These are phyloP conservation scores for Dasysyrphus tricinctus DNA, from an alignment of 2,888 invertebrate species.

Conservation along the genomic window DNA sequence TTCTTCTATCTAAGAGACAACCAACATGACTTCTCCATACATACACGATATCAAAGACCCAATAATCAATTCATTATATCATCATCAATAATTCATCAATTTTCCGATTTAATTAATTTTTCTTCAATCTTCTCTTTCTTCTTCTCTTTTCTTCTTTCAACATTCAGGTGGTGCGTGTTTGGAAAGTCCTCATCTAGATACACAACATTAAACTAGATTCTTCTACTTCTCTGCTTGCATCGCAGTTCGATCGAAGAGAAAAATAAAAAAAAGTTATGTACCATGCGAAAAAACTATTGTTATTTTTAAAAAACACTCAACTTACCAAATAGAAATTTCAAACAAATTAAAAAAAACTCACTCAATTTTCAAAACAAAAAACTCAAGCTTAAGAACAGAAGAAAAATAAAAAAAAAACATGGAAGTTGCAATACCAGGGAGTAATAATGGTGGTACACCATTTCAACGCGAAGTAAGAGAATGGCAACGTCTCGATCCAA, in stretches of 20 bases:
- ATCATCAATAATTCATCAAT: conserved; percentile 75
- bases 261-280: conserved; percentile 24
- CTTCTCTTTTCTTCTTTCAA: conserved; percentile 1
- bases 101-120: conserved; percentile 68
- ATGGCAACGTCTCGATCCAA: conserved; percentile 84
- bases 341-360: conserved; percentile 5
- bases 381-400: neutral
- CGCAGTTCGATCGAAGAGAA: neutral
- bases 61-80: conserved; percentile 74
- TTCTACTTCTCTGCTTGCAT: neutral
- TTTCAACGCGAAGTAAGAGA: conserved; percentile 84
- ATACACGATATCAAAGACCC: conserved; percentile 35
- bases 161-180: conserved; percentile 31
- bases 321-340: conserved; percentile 30
- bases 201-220: neutral
- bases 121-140: conserved; percentile 5
- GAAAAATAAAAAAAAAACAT: conserved; percentile 55
- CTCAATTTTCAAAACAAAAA: neutral
- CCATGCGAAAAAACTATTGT: conserved; percentile 54
- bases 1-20: neutral
- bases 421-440: conserved; percentile 78
- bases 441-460: conserved; percentile 80
- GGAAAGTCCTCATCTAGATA: conserved; percentile 13
- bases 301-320: conserved; percentile 52
- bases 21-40: conserved; percentile 12